Evolutionary conservation across 2,797 vertebrate species (phyloP), one percentile per base, ranked within the genome.

Genomic region (Taenioides sp.): DNA sequence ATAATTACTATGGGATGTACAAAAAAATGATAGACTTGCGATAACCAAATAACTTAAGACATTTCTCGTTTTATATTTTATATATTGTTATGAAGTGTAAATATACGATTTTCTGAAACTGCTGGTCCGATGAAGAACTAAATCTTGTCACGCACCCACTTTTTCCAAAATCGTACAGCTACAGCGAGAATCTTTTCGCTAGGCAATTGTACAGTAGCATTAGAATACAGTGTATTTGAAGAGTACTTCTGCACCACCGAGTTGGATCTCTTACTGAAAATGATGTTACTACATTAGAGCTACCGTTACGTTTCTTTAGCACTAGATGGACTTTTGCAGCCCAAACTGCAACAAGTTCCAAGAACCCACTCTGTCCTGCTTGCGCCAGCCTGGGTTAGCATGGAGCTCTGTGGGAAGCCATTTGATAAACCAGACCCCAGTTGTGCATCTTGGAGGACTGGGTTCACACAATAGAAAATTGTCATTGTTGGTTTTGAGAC

Each of bases 381-480:
- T 91, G 91, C 80, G 82, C 65, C 79, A 84, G 79, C 70, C 75
- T 66, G 77, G 82, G 84, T 75, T 84, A 84, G 84, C 84, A 77
- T 92, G 90, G 89, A 86, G 93, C 96, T 93, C 95, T 94, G 96
- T 95, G 95, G 95, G 95, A 95, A 93, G 92, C 95, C 94, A 86
- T 93, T 96, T 91, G 93, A 92, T 89, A 93, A 93, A 95, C 91
- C 89, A 92, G 92, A 92, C 94, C 74, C 95, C 95, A 92, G 89
- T 95, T 93, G 94, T 87, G 95, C 88, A 92, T 92, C 91, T n/a
- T 86, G 88, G 95, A 96, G 92, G 92, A 94, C 93, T 95, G 90
- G 91, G 95, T 91, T 94, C 91, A 93, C 91, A 91, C 91, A 85
- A 80, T 89, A 92, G 93, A 90, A 95, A 96, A 96, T 95, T 80